Evolutionary conservation across 1,140 invertebrate genomes (phyloP), one percentile per base, ranked within the genome.

Genomic region (Sminthurides bifidus): DNA sequence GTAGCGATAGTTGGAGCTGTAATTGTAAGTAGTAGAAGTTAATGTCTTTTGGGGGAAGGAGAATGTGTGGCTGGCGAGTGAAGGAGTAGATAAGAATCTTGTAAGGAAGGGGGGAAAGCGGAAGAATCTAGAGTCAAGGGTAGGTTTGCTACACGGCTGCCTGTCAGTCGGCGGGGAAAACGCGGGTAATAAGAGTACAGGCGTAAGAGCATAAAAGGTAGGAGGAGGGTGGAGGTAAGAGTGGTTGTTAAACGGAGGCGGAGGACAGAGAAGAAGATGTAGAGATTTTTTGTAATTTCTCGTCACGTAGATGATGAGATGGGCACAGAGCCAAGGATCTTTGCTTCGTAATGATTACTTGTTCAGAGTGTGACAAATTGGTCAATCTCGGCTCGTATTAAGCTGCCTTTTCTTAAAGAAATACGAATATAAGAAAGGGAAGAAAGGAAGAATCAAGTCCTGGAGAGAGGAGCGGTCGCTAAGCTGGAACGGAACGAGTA

Each of bases 231-330:
- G 21, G 29, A 26, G 29, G 21, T 8, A 46, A 29, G 21, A 19
- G 23, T 15, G 21, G 5, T 43, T n/a, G n/a, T n/a, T n/a, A 24
- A 29, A 26, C 15, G 23, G 10, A 17, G 29, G 21, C 10, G 41
- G 21, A 21, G 41, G 41, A 49, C 8, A 23, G 46, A 49, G 29
- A 26, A 49, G 35, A 26, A 49, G 26, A 49, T n/a, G 6, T 23
- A 23, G 4, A 46, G 31, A 49, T 49, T 49, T 49, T 49, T 49
- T 49, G 46, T 49, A 49, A 49, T 49, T 49, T 49, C 46, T 49
- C 46, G 46, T 49, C 46, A 49, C 46, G 46, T 49, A 49, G 27
- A 49, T 49, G 46, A 49, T 49, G 46, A 49, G 46, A 49, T 49
- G 46, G 46, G 46, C 46, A 48, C 10, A 5, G 46, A 33, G 46